Base-by-base conservation (phyloP, 2,113 vertebrate species). In the Cephalopterus ornatus region DNA sequence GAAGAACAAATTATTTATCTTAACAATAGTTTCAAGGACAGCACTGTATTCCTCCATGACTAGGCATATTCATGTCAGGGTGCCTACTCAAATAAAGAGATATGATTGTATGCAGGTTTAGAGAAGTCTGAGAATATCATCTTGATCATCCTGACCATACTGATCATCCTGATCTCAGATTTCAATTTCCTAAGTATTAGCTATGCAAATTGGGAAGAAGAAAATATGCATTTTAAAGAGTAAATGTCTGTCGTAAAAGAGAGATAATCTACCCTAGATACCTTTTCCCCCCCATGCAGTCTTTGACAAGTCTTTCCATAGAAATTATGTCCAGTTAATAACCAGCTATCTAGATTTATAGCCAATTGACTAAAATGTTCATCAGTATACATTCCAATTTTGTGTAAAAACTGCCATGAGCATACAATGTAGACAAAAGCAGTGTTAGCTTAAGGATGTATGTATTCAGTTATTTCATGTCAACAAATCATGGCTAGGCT, bases 281-380 rank as follows among this genome's bases (percentile, higher is more conserved):
- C 0, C 5, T 14, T 49, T 55, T 63, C 13, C 3, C 5, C 18
- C 14, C 14, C 16, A 2, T 53, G 4, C 12, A 68, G 28, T n/a
- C 27, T 95, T 88, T 82, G 44, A 79, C 26, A 8, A 72, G 4
- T 44, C 10, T 47, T 92, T 85, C 26, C 8, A 12, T 32, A 41
- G 16, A 62, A 59, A 14, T 67, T 68, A n/a, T 24, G 6, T 50
- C 8, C 6, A 79, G 83, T 80, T 33, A 74, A 37, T 77, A 74
- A 33, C 8, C 42, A 47, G 6, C 35, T 87, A 55, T 14, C 30
- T 28, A 44, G 23, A 62, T 77, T 71, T 92, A 35, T 55, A 93
- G 8, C 4, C 4, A 74, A 37, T 33, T 62, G 67, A 46, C 35
- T 70, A 62, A 85, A 53, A 65, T 24, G 2, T 16, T n/a, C 21